Evolutionary conservation across 2,888 invertebrate species (phyloP), one percentile per base, ranked within the genome.

Genomic region (Coelinius sp.): DNA sequence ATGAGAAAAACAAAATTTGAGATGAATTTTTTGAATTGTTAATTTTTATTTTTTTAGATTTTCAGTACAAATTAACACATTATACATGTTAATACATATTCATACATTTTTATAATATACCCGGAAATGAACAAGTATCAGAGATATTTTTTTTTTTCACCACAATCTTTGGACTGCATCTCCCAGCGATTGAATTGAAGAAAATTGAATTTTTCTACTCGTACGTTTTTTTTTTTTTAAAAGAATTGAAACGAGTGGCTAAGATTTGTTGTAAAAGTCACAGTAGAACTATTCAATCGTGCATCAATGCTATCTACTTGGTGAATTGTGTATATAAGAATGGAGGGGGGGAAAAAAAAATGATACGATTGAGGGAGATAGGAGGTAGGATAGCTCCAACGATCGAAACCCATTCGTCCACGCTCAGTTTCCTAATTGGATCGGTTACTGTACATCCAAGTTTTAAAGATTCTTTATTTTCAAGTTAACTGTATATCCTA

Each of bases 391-490:
- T 76, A 69, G 71, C 35, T 73, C 35, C 66, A 69, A 73, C 77
- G 78, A 82, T 83, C 79, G 82, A 79, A 74, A n/a, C n/a, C 81
- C 78, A 82, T 82, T 82, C 80, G 82, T 80, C 78, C 78, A 80
- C 79, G 80, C 80, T 79, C 77, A 74, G 78, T 78, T 80, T 80
- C 80, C 80, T 83, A 83, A 83, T 83, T 84, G 82, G 80, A 83
- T 82, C 82, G 83, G 77, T 83, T 82, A 69, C 71, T 73, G 71
- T 76, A 68, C 71, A 44, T 68, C 25, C 66, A 67, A 65, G 70
- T 70, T 70, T 63, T n/a, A 25, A 44, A 69, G 68, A 66, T 68
- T 74, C 56, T 52, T 35, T 65, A 46, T 67, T 67, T 59, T 59
- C 20, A 46, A 44, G 25, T n/a, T 41, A 49, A 59, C 59, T 59